A percentile compares a stretch with the other conserved stretches of the same genome.
phyloP scores from a whole-genome alignment of 2,113 vertebrate genomes.

The Gallinago media region DNA sequence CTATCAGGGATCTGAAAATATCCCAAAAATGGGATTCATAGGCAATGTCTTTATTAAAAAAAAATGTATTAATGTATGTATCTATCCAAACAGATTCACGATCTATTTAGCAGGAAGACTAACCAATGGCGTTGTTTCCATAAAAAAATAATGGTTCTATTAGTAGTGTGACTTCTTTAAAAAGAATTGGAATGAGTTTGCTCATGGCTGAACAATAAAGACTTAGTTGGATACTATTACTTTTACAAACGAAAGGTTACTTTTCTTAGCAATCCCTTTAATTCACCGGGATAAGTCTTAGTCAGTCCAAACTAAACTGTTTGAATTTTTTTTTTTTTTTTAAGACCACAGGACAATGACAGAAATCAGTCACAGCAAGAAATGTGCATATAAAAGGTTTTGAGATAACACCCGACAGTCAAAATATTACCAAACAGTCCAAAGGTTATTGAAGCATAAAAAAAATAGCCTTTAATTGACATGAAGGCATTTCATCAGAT shows the following conservation, averaged over 20 bases:
- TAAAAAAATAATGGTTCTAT: neutral
- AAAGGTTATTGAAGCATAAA: neutral
- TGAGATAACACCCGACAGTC: neutral
- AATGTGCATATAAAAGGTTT: neutral
- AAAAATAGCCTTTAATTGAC: neutral
- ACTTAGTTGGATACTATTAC: neutral
- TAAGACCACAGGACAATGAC: neutral
- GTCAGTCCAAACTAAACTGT: neutral
- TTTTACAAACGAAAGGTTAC: neutral
- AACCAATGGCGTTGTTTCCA: neutral
- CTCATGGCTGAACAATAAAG: neutral
- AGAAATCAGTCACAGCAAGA: neutral
- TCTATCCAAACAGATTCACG: neutral
- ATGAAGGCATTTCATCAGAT: neutral
- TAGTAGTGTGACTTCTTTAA: neutral
- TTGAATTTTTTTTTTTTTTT: neutral
- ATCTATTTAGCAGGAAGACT: neutral
- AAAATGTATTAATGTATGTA: rapidly evolving
- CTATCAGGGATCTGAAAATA: neutral
- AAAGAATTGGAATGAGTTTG: neutral
- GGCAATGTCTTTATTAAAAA: neutral
- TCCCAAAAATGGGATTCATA: neutral
- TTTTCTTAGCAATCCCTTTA: neutral
- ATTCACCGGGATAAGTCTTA: neutral
- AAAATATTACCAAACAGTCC: neutral